phyloP scores from a whole-genome alignment of 2,888 invertebrate species.

The Drosophila cognata region DNA sequence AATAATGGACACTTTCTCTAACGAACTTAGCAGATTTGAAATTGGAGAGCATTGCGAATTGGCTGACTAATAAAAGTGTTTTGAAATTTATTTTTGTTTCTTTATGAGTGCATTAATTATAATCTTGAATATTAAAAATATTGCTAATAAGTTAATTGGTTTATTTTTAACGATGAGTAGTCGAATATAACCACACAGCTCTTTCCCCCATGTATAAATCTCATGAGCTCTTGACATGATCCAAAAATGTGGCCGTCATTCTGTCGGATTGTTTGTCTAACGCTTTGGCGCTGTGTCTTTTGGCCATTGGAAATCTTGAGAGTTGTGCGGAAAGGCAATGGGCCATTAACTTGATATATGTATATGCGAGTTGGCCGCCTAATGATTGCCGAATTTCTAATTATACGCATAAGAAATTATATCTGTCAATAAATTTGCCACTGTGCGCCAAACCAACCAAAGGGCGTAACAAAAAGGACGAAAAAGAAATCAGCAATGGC shows the following conservation, averaged over 20 bases:
- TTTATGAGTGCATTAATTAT: conserved; percentile 6
- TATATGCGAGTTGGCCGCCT: conserved; percentile 68
- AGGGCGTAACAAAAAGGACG: conserved; percentile 62
- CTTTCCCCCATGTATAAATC: conserved; percentile 6
- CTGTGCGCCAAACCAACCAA: conserved; percentile 46
- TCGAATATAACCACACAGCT: conserved; percentile 6
- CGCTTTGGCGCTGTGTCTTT: conserved; percentile 20
- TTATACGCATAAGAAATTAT: conserved; percentile 81
- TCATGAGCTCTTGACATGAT: conserved; percentile 14
- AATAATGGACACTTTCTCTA: conserved; percentile 50
- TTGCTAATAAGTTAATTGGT: conserved; percentile 45
- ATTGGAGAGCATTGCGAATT: not conserved
- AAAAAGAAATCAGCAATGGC: conserved; percentile 74
- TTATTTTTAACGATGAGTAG: not conserved
- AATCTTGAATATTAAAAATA: not conserved
- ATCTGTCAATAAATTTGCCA: conserved; percentile 82
- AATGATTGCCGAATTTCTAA: conserved; percentile 82
- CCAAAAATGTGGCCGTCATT: conserved; percentile 6
- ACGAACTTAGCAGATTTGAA: conserved; percentile 20
- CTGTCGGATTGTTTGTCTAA: conserved; percentile 25
- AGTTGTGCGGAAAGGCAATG: conserved; percentile 64
- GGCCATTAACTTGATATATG: conserved; percentile 79
- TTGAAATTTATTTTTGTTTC: conserved; percentile 7
- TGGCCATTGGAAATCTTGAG: conserved; percentile 52
- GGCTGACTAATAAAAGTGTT: conserved; percentile 18